phyloP scores from a whole-genome alignment of 2,113 vertebrate species.

The Myotis brandtii region DNA sequence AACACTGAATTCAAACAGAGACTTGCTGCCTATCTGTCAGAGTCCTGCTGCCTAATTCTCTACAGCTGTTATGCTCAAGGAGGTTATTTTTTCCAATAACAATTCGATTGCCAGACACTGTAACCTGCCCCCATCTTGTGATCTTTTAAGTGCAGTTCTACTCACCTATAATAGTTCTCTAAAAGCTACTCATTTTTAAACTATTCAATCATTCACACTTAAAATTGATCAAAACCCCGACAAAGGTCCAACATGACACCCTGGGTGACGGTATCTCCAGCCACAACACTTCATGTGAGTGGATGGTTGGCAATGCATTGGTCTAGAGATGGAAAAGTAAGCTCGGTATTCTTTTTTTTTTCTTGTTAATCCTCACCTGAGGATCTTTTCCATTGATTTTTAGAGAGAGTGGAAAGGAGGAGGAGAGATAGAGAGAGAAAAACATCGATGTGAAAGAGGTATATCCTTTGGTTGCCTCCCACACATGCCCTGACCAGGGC shows the following conservation, averaged over 20 bases:
- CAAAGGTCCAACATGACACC: neutral
- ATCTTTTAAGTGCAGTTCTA: slow-evolving; percentile 51
- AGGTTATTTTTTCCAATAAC: slow-evolving; percentile 36
- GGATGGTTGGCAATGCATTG: neutral
- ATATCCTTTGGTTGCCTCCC: too few species aligned
- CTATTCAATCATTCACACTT: slow-evolving; percentile 57
- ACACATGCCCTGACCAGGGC: too few species aligned
- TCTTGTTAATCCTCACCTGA: too few species aligned
- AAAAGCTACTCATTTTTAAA: slow-evolving; percentile 57
- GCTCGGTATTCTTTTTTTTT: neutral
- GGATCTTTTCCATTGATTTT: too few species aligned
- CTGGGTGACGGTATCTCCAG: neutral
- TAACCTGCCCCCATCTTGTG: neutral
- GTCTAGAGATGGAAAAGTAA: neutral
- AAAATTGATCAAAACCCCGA: slow-evolving; percentile 31
- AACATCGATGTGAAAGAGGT: too few species aligned
- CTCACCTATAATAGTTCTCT: slow-evolving; percentile 41
- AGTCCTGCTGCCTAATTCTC: slow-evolving; percentile 34
- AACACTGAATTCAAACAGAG: slow-evolving; percentile 42
- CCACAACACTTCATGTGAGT: neutral
- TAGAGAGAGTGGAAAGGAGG: too few species aligned
- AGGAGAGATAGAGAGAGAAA: too few species aligned
- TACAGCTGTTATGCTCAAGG: neutral
- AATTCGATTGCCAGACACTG: slow-evolving; percentile 43
- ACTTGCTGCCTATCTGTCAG: slow-evolving; percentile 15